These are phyloP conservation scores for Calyptomena viridis DNA, from an alignment of 2,113 vertebrate genomes.

Conservation along the genomic window DNA sequence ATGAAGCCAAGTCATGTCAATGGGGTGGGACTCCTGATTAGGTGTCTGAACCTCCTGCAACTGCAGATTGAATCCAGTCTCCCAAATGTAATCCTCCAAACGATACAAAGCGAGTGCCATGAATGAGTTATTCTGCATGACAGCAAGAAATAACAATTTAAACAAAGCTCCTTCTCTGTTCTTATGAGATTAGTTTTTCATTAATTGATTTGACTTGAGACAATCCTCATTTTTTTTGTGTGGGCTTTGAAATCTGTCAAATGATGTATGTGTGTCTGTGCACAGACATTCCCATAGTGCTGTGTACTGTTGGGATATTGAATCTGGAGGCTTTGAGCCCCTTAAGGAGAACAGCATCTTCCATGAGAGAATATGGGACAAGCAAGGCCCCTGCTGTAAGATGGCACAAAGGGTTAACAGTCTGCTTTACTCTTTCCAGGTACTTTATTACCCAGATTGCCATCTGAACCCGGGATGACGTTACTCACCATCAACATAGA, in stretches of 20 bases:
- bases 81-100: background rate
- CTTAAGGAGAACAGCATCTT: background rate
- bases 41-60: background rate
- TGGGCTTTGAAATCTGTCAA: background rate
- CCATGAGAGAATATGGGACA: background rate
- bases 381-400: background rate
- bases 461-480: constrained; percentile 94
- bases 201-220: background rate
- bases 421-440: constrained; percentile 74
- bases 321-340: background rate
- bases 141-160: background rate
- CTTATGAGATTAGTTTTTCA: background rate
- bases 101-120: background rate
- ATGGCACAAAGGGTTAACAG: background rate
- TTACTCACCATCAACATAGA: constrained; percentile 94
- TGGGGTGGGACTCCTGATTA: background rate
- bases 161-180: background rate
- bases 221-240: background rate
- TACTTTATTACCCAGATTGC: constrained; percentile 92
- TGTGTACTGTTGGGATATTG: background rate
- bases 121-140: background rate
- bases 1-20: background rate
- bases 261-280: background rate
- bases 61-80: background rate
- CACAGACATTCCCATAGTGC: background rate